A percentile compares a stretch with the other conserved stretches of the same genome.
These are phyloP conservation scores for Euthynnus affinis DNA, from an alignment of 2,797 vertebrate genomes.

Conservation along the genomic window DNA sequence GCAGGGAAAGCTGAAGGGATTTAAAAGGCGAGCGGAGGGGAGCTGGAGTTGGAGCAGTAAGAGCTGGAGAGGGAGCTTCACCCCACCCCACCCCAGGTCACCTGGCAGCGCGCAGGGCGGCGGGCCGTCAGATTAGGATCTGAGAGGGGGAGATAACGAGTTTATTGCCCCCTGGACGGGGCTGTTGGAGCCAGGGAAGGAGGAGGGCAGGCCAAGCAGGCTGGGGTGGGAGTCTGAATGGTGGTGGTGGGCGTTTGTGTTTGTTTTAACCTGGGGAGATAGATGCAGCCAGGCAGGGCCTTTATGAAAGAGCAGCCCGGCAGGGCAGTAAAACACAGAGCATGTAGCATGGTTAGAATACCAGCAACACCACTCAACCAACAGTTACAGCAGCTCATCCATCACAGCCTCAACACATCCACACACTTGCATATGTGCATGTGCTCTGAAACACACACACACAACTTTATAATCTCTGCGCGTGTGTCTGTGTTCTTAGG, in stretches of 20 bases:
- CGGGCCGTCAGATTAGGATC: constrained; percentile 97
- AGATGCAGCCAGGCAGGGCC: constrained; percentile 77
- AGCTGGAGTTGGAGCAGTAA: constrained; percentile 67
- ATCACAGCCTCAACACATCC: constrained; percentile 66
- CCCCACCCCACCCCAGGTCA: constrained; percentile 89
- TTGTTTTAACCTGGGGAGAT: constrained; percentile 93
- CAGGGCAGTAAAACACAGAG: constrained; percentile 78
- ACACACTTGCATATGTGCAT: constrained; percentile 47
- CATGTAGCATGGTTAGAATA: constrained; percentile 85
- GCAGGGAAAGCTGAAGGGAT: constrained; percentile 83
- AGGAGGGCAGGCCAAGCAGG: constrained; percentile 79
- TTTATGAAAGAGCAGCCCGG: constrained; percentile 69
- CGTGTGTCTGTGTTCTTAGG: constrained; percentile 22
- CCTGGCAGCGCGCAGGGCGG: constrained; percentile 92
- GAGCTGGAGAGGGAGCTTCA: constrained; percentile 71
- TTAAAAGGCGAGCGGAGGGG: constrained; percentile 80
- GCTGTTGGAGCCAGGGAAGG: constrained; percentile 84
- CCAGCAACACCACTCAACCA: constrained; percentile 70
- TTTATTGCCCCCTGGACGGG: constrained; percentile 91
- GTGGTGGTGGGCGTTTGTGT: constrained; percentile 85
- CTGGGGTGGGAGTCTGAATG: constrained; percentile 81
- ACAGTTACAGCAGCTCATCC: constrained; percentile 68
- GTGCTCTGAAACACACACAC: constrained; percentile 26
- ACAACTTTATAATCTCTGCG: constrained; percentile 33
- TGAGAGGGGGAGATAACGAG: constrained; percentile 95